A percentile compares a stretch with the other conserved stretches of the same genome.
Evolutionary conservation across 2,113 vertebrate species (phyloP).

Genomic region (Alosa alosa): DNA sequence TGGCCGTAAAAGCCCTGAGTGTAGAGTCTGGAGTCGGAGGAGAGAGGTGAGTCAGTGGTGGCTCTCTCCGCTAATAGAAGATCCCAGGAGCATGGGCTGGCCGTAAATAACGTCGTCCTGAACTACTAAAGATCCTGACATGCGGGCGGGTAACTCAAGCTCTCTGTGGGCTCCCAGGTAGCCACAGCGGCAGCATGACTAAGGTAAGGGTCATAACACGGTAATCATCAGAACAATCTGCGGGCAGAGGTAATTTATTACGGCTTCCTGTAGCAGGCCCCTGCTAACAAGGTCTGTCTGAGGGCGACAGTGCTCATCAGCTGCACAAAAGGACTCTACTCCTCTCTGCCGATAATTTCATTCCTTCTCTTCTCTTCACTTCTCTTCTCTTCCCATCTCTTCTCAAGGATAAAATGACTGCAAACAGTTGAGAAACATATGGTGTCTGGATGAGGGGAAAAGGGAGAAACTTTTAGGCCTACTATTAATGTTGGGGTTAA

Average conservation of each 20-base stretch:
- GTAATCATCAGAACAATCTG: slow-evolving; percentile 8
- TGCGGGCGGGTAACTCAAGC: neutral
- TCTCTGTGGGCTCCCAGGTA: neutral
- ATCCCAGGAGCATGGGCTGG: slow-evolving; percentile 12
- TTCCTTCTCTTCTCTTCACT: neutral
- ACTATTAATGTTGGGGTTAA: neutral
- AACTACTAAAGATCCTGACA: neutral
- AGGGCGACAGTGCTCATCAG: neutral
- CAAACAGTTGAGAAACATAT: neutral
- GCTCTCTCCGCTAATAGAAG: neutral
- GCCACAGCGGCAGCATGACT: neutral
- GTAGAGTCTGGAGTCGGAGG: neutral
- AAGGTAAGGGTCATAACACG: slow-evolving; percentile 4
- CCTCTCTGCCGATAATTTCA: neutral
- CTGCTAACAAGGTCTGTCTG: slow-evolving; percentile 1
- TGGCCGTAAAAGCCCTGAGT: neutral
- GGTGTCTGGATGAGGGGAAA: neutral
- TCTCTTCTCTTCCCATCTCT: neutral
- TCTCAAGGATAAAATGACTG: neutral
- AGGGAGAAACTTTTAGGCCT: neutral
- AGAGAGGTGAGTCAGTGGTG: neutral
- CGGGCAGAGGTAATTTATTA: slow-evolving; percentile 2
- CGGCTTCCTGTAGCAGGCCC: neutral
- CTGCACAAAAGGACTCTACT: neutral
- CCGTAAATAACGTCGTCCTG: neutral